Conservation (phyloP, 2,888 invertebrate genomes). For the Drosophila kuntzei region DNA sequence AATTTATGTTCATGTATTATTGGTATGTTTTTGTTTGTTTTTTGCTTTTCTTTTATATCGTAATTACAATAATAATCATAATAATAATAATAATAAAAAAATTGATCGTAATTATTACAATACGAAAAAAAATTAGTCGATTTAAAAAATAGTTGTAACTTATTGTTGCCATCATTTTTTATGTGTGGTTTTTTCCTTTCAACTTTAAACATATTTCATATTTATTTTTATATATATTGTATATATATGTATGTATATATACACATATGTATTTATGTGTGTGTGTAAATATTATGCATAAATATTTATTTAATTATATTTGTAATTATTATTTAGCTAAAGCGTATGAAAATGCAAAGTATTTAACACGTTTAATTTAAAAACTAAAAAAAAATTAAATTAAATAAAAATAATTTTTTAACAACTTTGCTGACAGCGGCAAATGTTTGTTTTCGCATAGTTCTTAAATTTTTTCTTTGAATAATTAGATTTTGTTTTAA, state of each 20-base stretch:
- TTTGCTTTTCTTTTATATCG: slow-evolving; percentile 34
- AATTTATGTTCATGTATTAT: slow-evolving; percentile 75
- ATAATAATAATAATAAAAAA: slow-evolving; percentile 65
- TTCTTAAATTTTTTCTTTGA: slow-evolving; percentile 26
- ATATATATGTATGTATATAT: slow-evolving; percentile 32
- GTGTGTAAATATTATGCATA: slow-evolving; percentile 50
- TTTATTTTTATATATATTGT: slow-evolving; percentile 32
- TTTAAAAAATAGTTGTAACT: slow-evolving; percentile 66
- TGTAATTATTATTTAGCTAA: slow-evolving; percentile 78
- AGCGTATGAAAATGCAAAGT: slow-evolving; percentile 83
- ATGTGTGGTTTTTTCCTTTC: slow-evolving; percentile 21
- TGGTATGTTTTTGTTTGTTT: slow-evolving; percentile 72
- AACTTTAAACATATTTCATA: slow-evolving; percentile 57
- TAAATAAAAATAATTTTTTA: slow-evolving; percentile 48
- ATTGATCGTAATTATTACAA: slow-evolving; percentile 58
- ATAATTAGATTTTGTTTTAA: slow-evolving; percentile 33
- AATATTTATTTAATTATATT: slow-evolving; percentile 66
- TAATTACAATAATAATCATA: slow-evolving; percentile 62
- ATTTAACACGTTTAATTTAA: slow-evolving; percentile 64
- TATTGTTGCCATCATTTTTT: slow-evolving; percentile 60
- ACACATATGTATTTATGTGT: slow-evolving; percentile 29
- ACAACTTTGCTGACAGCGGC: slow-evolving; percentile 59
- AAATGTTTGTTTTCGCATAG: slow-evolving; percentile 48
- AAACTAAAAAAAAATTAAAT: slow-evolving; percentile 45
- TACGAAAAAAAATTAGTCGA: slow-evolving; percentile 58